Evolutionary conservation across 2,113 vertebrate genomes (phyloP).

Genomic region (Cyprinodon variegatus): DNA sequence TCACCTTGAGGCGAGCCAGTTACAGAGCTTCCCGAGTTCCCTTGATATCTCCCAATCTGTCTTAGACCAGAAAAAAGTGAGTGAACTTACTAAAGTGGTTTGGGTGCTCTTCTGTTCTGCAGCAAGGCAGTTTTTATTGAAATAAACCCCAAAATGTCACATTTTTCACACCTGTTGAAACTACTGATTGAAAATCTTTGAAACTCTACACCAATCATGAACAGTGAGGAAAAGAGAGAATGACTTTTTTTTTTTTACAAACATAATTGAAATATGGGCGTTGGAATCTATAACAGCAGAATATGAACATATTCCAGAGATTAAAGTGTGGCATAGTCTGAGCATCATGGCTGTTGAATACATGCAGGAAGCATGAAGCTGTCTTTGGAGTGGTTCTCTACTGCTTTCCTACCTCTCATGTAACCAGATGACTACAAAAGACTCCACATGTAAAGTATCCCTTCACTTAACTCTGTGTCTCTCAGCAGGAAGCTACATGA

Average conservation of each 20-base stretch:
- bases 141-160: slow-evolving; percentile 25
- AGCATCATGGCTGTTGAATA: slow-evolving; percentile 3
- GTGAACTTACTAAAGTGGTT: slow-evolving; percentile 3
- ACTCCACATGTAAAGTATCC: slow-evolving; percentile 9
- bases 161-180: slow-evolving; percentile 11
- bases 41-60: slow-evolving; percentile 40
- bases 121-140: slow-evolving; percentile 3
- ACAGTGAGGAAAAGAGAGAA: slow-evolving; percentile 27
- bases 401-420: slow-evolving; percentile 45
- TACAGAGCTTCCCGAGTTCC: slow-evolving; percentile 47
- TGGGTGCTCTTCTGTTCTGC: slow-evolving; percentile 6
- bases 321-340: slow-evolving; percentile 21
- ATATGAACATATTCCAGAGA: slow-evolving; percentile 11
- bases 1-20: slow-evolving; percentile 61
- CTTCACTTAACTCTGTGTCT: slow-evolving; percentile 43
- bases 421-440: slow-evolving; percentile 44
- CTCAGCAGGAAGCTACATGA: slow-evolving; percentile 54
- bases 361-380: not conserved
- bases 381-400: slow-evolving; percentile 8
- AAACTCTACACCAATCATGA: slow-evolving; percentile 23
- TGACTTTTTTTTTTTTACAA: slow-evolving; percentile 19
- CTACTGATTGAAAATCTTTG: slow-evolving; percentile 35
- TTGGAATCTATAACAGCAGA: slow-evolving; percentile 2
- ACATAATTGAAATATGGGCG: not conserved
- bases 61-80: slow-evolving; percentile 20